Conservation (phyloP, 2,113 vertebrate genomes). For the Muscicapa adusta region DNA sequence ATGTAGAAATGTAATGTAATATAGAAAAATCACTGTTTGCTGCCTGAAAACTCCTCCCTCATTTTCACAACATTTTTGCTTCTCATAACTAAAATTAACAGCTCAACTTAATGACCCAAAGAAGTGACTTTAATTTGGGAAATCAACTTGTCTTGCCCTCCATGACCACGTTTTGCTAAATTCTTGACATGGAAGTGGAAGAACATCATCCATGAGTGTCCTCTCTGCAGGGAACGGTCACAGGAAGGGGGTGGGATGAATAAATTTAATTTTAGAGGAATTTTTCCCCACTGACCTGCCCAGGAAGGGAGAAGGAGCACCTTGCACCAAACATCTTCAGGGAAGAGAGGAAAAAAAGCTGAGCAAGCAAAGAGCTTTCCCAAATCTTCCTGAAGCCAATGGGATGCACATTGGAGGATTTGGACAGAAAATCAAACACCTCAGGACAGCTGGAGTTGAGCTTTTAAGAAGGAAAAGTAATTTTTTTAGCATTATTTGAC, state of each 20-base stretch:
- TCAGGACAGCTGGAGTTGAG: background rate
- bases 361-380: background rate
- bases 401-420: background rate
- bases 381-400: background rate
- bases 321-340: background rate
- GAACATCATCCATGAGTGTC: background rate
- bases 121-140: background rate
- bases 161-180: accelerated
- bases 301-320: background rate
- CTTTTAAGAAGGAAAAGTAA: background rate
- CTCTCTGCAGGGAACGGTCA: background rate
- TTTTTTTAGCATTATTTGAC: background rate
- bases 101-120: background rate
- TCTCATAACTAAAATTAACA: background rate
- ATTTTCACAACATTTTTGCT: background rate
- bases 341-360: background rate
- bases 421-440: background rate
- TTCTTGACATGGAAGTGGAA: background rate
- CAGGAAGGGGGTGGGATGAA: background rate
- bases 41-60: background rate
- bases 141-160: background rate
- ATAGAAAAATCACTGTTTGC: background rate
- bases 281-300: background rate
- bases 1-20: no score
- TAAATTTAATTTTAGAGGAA: background rate